A percentile compares a stretch with the other conserved stretches of the same genome.
Evolutionary conservation across 2,888 invertebrate genomes (phyloP).

Genomic region (Campoplex capitator): DNA sequence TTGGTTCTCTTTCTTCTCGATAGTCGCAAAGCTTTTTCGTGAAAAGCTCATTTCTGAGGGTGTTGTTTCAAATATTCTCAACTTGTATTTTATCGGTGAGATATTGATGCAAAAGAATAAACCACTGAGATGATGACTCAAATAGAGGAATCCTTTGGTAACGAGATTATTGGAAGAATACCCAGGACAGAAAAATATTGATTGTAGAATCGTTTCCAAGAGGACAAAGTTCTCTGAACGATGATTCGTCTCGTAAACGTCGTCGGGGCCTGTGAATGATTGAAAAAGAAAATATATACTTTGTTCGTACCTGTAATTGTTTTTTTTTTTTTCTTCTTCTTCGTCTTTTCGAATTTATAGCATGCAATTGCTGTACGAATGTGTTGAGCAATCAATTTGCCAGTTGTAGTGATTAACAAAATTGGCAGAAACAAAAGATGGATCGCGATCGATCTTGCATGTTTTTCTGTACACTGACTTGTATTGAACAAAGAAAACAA

Average conservation of each 20-base stretch:
- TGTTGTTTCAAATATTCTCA: constrained; percentile 54
- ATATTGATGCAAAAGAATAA: not conserved
- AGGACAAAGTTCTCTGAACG: constrained; percentile 19
- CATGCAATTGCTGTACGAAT: constrained; percentile 64
- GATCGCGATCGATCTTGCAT: constrained; percentile 52
- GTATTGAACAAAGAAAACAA: constrained; percentile 8
- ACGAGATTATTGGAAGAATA: constrained; percentile 53
- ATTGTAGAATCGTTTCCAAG: constrained; percentile 30
- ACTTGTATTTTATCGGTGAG: not conserved
- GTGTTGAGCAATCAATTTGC: constrained; percentile 51
- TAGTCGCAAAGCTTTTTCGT: constrained; percentile 30
- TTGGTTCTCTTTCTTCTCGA: not conserved
- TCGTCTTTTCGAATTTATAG: constrained; percentile 30
- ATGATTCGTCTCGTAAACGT: constrained; percentile 27
- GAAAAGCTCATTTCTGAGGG: constrained; percentile 43
- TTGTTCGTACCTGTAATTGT: constrained; percentile 13
- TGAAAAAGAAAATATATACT: not conserved
- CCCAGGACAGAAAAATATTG: constrained; percentile 7
- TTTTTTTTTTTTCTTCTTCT: constrained; percentile 13
- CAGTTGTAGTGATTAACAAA: constrained; percentile 54
- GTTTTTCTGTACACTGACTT: constrained; percentile 43
- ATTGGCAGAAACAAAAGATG: constrained; percentile 27
- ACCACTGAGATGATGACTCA: not conserved
- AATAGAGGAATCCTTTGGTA: constrained; percentile 13
- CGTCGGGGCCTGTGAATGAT: constrained; percentile 55